A percentile compares a stretch with the other conserved stretches of the same genome.
These are phyloP conservation scores for Sebastes fasciatus DNA, from an alignment of 2,113 vertebrate genomes.

Conservation along the genomic window DNA sequence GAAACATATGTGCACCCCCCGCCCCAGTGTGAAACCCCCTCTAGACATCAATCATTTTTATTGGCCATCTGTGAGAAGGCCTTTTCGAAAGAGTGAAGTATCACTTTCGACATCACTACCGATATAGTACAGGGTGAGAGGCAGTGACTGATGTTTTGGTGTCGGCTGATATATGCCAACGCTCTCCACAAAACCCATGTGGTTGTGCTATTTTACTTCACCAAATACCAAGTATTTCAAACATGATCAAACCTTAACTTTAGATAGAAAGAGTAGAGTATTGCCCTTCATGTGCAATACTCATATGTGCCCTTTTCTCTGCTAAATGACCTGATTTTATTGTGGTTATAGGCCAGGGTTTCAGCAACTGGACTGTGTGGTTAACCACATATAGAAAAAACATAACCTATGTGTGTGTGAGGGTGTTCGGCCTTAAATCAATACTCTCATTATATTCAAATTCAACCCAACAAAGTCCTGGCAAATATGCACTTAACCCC, in stretches of 20 bases:
- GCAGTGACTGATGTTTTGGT: slow-evolving; percentile 66
- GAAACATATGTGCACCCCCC: slow-evolving; percentile 55
- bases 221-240: slow-evolving; percentile 16
- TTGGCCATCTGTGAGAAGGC: slow-evolving; percentile 80
- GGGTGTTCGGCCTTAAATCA: slow-evolving; percentile 5
- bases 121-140: slow-evolving; percentile 65
- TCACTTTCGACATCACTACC: slow-evolving; percentile 76
- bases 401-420: neutral
- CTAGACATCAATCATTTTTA: slow-evolving; percentile 83
- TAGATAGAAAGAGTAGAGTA: neutral
- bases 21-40: slow-evolving; percentile 53
- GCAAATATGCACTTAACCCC: neutral
- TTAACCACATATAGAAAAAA: slow-evolving; percentile 29
- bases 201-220: neutral
- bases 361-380: slow-evolving; percentile 3
- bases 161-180: slow-evolving; percentile 41
- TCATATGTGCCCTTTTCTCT: neutral
- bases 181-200: slow-evolving; percentile 18
- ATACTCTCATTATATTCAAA: neutral
- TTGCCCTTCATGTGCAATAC: neutral
- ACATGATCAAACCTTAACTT: neutral
- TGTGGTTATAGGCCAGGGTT: slow-evolving; percentile 11
- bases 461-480: neutral
- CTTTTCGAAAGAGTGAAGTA: slow-evolving; percentile 80
- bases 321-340: neutral